phyloP scores from a whole-genome alignment of 53 echinoderm and acorn worm species.

The Pentamera pediparva region DNA sequence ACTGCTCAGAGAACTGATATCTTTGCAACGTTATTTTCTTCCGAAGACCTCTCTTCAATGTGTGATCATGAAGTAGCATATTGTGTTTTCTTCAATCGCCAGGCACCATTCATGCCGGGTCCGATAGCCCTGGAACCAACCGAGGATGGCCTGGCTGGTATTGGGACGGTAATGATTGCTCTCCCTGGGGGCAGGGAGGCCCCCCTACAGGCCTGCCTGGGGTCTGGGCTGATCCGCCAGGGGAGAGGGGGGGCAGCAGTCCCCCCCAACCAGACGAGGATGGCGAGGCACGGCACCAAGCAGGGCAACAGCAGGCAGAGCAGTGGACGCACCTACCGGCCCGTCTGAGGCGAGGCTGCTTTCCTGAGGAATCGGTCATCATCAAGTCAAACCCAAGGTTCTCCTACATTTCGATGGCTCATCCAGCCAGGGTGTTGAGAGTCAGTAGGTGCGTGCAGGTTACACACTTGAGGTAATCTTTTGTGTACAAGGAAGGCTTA shows the following conservation, averaged over 20 bases:
- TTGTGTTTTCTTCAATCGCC: not conserved
- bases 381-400: too few relatives aligned
- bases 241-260: not conserved
- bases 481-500: too few relatives aligned
- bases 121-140: slow-evolving; percentile 70
- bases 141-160: slow-evolving; percentile 83
- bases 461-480: too few relatives aligned
- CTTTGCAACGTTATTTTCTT: not conserved
- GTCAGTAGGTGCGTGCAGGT: too few relatives aligned
- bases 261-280: not conserved
- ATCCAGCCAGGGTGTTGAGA: too few relatives aligned
- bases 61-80: too few relatives aligned
- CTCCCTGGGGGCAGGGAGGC: slow-evolving; percentile 66
- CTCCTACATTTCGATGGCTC: too few relatives aligned
- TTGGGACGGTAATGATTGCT: slow-evolving; percentile 77
- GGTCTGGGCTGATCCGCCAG: slow-evolving; percentile 63
- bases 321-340: slow-evolving; percentile 16
- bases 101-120: slow-evolving; percentile 47
- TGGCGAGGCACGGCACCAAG: not conserved
- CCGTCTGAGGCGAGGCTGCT: too few relatives aligned
- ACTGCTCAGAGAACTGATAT: too few relatives aligned
- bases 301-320: not conserved
- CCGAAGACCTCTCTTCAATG: not conserved
- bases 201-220: slow-evolving; percentile 86
- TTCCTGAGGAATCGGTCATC: too few relatives aligned